Percentiles rank a stretch among this genome's conserved stretches.
Evolutionary conservation across 2,113 vertebrate species (phyloP).

Genomic region (Accipiter virgatus): DNA sequence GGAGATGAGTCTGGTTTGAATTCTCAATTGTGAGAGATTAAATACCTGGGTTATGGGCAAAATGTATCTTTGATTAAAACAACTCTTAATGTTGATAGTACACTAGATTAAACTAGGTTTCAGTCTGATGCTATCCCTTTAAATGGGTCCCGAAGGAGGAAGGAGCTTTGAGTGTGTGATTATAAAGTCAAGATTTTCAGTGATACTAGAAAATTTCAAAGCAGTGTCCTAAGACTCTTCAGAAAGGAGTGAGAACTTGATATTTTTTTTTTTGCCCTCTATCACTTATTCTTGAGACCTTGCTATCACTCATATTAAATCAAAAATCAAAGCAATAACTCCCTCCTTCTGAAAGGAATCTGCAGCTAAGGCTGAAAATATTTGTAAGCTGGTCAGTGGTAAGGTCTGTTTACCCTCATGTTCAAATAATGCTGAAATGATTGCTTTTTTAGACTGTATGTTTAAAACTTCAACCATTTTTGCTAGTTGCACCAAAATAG

Average conservation of each 20-base stretch:
- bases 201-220: background rate
- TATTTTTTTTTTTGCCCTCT: background rate
- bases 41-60: background rate
- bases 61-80: constrained; percentile 5
- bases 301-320: background rate
- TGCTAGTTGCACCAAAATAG: background rate
- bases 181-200: background rate
- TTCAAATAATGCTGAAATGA: background rate
- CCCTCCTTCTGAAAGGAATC: background rate
- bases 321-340: background rate
- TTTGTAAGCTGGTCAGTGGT: background rate
- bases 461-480: background rate
- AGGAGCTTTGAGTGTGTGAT: background rate
- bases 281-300: background rate
- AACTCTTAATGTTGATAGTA: background rate
- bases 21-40: background rate
- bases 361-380: background rate
- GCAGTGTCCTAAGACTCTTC: background rate
- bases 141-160: background rate
- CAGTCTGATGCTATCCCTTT: background rate
- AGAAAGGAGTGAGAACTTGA: background rate
- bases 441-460: background rate
- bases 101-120: background rate
- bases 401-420: background rate
- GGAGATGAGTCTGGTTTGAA: background rate